These are phyloP conservation scores for Trichogramma dendrolimi DNA, from an alignment of 2,888 invertebrate genomes.

Conservation along the genomic window DNA sequence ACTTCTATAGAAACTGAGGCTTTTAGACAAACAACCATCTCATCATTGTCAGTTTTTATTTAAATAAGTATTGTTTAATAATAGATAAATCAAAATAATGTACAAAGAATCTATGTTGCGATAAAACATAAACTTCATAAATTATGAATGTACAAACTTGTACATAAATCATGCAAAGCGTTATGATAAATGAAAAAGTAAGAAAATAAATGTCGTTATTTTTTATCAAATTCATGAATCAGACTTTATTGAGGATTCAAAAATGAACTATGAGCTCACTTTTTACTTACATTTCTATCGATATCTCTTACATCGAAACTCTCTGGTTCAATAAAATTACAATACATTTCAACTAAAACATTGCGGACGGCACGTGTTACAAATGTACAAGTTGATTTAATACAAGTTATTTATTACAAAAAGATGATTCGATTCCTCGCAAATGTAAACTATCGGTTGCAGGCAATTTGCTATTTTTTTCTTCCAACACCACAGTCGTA, in stretches of 20 bases:
- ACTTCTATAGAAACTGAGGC: too few relatives aligned
- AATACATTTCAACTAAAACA: slow-evolving; percentile 18
- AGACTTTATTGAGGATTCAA: slow-evolving; percentile 3
- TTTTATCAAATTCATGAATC: neutral
- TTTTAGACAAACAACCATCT: slow-evolving; percentile 14
- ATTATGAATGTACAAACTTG: neutral
- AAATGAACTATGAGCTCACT: slow-evolving; percentile 12
- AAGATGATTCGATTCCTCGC: too few relatives aligned
- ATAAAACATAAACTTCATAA: too few relatives aligned
- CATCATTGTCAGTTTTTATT: neutral
- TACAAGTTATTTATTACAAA: too few relatives aligned
- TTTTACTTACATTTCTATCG: neutral
- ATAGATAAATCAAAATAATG: too few relatives aligned
- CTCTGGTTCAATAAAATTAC: neutral
- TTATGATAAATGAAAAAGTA: neutral
- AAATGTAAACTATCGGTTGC: too few relatives aligned
- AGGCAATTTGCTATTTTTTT: too few relatives aligned
- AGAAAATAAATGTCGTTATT: neutral
- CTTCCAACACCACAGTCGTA: too few relatives aligned
- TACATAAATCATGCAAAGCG: neutral
- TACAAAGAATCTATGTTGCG: too few relatives aligned
- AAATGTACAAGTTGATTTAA: too few relatives aligned
- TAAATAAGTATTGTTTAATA: neutral
- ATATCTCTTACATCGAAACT: too few relatives aligned
- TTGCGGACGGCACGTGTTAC: slow-evolving; percentile 10